Evolutionary conservation across 1,140 invertebrate genomes (phyloP).

Genomic region (Aricia agestis): DNA sequence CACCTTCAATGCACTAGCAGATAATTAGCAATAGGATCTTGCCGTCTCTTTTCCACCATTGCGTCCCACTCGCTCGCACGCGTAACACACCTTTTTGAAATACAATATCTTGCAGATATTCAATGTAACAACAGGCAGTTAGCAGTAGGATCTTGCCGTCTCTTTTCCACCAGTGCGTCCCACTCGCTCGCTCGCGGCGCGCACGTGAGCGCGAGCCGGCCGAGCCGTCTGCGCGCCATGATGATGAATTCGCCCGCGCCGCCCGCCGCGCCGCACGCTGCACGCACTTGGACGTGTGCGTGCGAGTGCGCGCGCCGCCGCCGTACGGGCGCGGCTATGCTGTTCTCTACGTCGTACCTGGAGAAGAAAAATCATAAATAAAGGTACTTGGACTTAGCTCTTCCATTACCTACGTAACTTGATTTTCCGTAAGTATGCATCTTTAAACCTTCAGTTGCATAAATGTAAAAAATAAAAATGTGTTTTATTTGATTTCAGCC

Average conservation of each 20-base stretch:
- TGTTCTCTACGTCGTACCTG: conserved; percentile 62
- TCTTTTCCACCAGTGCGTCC: conserved; percentile 77
- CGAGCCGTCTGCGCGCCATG: conserved; percentile 84
- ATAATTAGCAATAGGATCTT: conserved; percentile 80
- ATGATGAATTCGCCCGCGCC: conserved; percentile 87
- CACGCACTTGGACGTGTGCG: conserved; percentile 77
- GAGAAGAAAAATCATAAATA: background rate
- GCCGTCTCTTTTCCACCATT: conserved; percentile 77
- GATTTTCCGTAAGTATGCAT: no score
- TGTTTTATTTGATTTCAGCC: no score
- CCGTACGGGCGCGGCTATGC: conserved; percentile 32
- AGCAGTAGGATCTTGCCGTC: conserved; percentile 78
- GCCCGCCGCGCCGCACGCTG: conserved; percentile 81
- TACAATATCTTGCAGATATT: background rate
- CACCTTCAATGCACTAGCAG: conserved; percentile 60
- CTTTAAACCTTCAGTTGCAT: no score
- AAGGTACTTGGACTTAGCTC: no score
- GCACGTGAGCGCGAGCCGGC: conserved; percentile 82
- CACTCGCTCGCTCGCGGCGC: conserved; percentile 84
- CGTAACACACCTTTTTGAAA: background rate
- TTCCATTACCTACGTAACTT: no score
- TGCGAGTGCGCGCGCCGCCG: conserved; percentile 40
- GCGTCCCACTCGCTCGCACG: conserved; percentile 78
- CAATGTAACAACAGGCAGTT: conserved; percentile 78
- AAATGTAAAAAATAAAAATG: no score